phyloP scores from a whole-genome alignment of 2,113 vertebrate species.

The Castor canadensis region DNA sequence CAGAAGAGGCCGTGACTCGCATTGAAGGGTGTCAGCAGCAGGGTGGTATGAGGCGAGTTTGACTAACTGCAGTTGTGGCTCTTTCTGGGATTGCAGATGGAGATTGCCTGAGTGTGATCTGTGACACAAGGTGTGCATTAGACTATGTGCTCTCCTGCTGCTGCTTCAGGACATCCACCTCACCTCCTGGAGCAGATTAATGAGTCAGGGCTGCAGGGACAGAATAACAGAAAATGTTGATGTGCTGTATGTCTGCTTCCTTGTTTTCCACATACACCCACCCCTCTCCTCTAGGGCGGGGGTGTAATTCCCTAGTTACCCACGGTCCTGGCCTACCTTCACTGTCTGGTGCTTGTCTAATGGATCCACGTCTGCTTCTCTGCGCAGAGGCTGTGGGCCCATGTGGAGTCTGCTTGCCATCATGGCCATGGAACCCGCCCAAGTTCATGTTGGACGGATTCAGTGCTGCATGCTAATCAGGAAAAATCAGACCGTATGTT shows the following conservation, averaged over 20 bases:
- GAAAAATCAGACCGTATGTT: slow-evolving; percentile 37
- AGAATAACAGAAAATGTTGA: slow-evolving; percentile 49
- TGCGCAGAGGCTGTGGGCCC: not conserved
- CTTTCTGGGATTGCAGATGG: not conserved
- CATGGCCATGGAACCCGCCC: not conserved
- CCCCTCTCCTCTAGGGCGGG: not conserved
- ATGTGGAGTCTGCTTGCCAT: not conserved
- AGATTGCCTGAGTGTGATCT: not conserved
- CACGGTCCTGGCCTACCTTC: not conserved
- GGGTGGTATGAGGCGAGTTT: not conserved
- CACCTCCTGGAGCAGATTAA: not conserved
- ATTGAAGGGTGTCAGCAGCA: not conserved
- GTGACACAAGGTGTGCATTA: not conserved
- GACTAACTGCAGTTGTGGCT: not conserved
- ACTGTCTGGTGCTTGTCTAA: not conserved
- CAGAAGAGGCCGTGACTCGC: not conserved
- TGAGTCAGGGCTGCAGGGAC: not conserved
- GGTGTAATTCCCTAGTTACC: not conserved
- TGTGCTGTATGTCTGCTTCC: slow-evolving; percentile 67
- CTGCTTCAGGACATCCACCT: not conserved
- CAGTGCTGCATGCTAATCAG: slow-evolving; percentile 57
- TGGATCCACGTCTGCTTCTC: not conserved
- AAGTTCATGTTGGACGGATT: slow-evolving; percentile 27
- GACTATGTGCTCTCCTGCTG: not conserved
- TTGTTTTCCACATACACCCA: not conserved